Evolutionary conservation across 2,888 invertebrate genomes (phyloP).

Genomic region (Trypoxylon attenuatum): DNA sequence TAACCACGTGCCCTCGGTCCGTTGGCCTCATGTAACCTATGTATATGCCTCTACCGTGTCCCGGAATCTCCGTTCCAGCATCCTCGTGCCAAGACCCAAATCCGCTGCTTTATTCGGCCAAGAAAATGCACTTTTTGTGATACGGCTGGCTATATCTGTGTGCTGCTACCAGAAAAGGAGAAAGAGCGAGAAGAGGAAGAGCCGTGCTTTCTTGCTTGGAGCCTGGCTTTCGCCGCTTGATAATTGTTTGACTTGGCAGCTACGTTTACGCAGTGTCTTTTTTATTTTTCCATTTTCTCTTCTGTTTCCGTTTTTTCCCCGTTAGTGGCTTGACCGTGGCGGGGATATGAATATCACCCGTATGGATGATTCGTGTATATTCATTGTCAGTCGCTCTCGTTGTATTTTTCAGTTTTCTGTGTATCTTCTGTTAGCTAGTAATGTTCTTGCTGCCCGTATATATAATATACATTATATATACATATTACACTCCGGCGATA

Average conservation of each 20-base stretch:
- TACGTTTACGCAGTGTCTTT: slow-evolving; percentile 29
- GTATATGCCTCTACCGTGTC: background rate
- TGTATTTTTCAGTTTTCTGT: slow-evolving; percentile 5
- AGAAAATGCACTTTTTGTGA: slow-evolving; percentile 41
- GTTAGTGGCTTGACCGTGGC: slow-evolving; percentile 7
- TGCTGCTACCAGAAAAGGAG: slow-evolving; percentile 36
- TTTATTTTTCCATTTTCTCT: background rate
- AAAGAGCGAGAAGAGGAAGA: slow-evolving; percentile 31
- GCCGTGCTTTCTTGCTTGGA: slow-evolving; percentile 46
- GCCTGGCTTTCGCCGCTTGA: slow-evolving; percentile 55
- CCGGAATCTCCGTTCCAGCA: slow-evolving; percentile 1
- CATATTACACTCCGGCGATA: slow-evolving; percentile 20
- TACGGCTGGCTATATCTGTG: slow-evolving; percentile 40
- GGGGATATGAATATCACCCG: slow-evolving; percentile 7
- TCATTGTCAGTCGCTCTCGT: slow-evolving; percentile 25
- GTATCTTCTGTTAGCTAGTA: slow-evolving; percentile 29
- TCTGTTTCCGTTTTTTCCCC: slow-evolving; percentile 1
- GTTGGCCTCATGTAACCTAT: background rate
- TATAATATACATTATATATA: background rate
- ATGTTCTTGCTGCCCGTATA: slow-evolving; percentile 40
- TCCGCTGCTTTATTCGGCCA: slow-evolving; percentile 48
- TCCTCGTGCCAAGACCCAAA: slow-evolving; percentile 6
- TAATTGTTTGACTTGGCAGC: slow-evolving; percentile 46
- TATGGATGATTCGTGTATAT: slow-evolving; percentile 4
- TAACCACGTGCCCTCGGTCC: background rate